phyloP scores from a whole-genome alignment of 1,140 invertebrate species.

The Scaptodrosophila lebanonensis region DNA sequence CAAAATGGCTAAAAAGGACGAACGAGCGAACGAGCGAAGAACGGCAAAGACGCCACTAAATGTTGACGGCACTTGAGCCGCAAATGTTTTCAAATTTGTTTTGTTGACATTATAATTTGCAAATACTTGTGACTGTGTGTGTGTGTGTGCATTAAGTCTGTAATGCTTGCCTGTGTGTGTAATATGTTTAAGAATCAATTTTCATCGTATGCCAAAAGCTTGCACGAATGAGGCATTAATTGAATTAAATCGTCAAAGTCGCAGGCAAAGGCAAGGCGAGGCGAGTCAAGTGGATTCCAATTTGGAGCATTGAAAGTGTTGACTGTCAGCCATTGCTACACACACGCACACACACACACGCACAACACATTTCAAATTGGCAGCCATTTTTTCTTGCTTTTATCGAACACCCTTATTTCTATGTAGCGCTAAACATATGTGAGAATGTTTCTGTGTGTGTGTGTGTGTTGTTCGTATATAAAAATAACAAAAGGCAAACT shows the following conservation, averaged over 20 bases:
- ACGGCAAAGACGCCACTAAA: too few relatives aligned
- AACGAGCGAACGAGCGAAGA: slow-evolving; percentile 15
- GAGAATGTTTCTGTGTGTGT: slow-evolving; percentile 4
- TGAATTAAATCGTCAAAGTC: slow-evolving; percentile 72
- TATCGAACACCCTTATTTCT: slow-evolving; percentile 68
- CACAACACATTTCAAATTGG: slow-evolving; percentile 30
- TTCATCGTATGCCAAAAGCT: slow-evolving; percentile 37
- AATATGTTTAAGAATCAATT: slow-evolving; percentile 27
- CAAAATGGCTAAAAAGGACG: slow-evolving; percentile 38
- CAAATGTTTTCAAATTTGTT: slow-evolving; percentile 63
- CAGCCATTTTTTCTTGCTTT: slow-evolving; percentile 63
- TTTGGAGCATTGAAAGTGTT: slow-evolving; percentile 60
- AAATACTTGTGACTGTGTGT: slow-evolving; percentile 43
- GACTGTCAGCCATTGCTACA: slow-evolving; percentile 65
- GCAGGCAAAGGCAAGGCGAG: slow-evolving; percentile 11
- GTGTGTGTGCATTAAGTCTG: background rate
- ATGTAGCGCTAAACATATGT: slow-evolving; percentile 21
- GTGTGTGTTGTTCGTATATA: slow-evolving; percentile 36
- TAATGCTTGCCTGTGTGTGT: background rate
- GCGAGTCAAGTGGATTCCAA: slow-evolving; percentile 66
- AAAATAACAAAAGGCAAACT: slow-evolving; percentile 59
- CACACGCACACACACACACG: slow-evolving; percentile 20
- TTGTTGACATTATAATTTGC: slow-evolving; percentile 68
- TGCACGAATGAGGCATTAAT: slow-evolving; percentile 59
- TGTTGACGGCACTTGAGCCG: background rate